Conservation (phyloP, 2,888 invertebrate genomes). For the Phlogophora meticulosa region DNA sequence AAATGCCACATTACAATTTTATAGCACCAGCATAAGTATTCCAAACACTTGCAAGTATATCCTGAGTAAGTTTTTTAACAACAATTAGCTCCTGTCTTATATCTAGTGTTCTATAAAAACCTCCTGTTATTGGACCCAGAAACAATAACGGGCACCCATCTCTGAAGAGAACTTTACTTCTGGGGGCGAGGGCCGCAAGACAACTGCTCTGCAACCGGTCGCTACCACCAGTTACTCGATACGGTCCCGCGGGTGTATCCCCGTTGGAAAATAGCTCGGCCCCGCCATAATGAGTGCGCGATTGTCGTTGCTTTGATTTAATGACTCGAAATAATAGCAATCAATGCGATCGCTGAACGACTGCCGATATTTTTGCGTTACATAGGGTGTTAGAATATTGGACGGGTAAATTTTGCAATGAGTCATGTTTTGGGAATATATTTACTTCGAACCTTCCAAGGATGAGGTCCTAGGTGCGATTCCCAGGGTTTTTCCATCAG, state of each 20-base stretch:
- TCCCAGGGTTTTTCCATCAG: too few relatives aligned
- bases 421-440: not conserved
- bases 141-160: too few relatives aligned
- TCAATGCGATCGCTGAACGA: slow-evolving; percentile 78
- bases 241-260: slow-evolving; percentile 48
- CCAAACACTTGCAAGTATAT: too few relatives aligned
- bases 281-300: slow-evolving; percentile 80
- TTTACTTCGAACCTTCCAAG: not conserved
- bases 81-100: too few relatives aligned
- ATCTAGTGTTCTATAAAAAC: too few relatives aligned
- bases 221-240: slow-evolving; percentile 32
- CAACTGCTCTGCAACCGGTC: slow-evolving; percentile 36
- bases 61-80: too few relatives aligned
- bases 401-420: slow-evolving; percentile 25
- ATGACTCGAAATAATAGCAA: slow-evolving; percentile 87
- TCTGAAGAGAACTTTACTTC: too few relatives aligned
- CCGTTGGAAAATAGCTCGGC: slow-evolving; percentile 74
- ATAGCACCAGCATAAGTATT: too few relatives aligned
- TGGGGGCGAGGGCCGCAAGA: not conserved
- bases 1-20: too few relatives aligned
- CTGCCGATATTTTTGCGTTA: slow-evolving; percentile 71
- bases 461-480: too few relatives aligned
- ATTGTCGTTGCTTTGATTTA: slow-evolving; percentile 87
- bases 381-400: slow-evolving; percentile 64
- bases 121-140: too few relatives aligned